Evolutionary conservation across 2,888 invertebrate species (phyloP).

Genomic region (Kuschelorhynchus macadamiae): DNA sequence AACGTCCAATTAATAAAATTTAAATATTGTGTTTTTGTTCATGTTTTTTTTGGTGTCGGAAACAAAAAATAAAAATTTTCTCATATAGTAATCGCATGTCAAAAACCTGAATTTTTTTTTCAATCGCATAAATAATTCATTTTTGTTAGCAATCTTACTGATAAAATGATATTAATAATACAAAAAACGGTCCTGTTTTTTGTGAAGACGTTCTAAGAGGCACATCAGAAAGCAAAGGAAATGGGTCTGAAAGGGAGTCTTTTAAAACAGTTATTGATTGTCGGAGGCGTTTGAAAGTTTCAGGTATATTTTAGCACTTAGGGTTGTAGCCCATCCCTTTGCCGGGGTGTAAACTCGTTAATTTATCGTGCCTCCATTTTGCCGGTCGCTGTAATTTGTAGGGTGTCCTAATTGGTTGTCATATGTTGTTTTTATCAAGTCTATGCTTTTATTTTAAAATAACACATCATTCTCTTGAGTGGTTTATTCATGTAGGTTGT

Average conservation of each 20-base stretch:
- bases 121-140: too few relatives aligned
- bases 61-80: too few relatives aligned
- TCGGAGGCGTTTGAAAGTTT: slow-evolving; percentile 7
- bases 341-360: slow-evolving; percentile 32
- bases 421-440: slow-evolving; percentile 61
- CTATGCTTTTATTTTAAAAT: slow-evolving; percentile 63
- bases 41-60: too few relatives aligned
- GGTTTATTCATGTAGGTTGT: slow-evolving; percentile 44
- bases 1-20: too few relatives aligned
- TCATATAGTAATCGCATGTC: too few relatives aligned
- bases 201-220: too few relatives aligned
- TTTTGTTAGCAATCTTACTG: too few relatives aligned
- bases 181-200: too few relatives aligned
- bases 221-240: neutral
- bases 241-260: neutral
- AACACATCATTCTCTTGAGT: slow-evolving; percentile 58
- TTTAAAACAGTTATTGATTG: slow-evolving; percentile 14
- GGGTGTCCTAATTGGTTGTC: slow-evolving; percentile 61
- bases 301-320: slow-evolving; percentile 46
- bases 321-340: slow-evolving; percentile 29
- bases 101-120: too few relatives aligned
- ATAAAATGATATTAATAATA: too few relatives aligned
- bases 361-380: slow-evolving; percentile 43
- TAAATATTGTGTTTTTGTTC: too few relatives aligned
- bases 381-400: slow-evolving; percentile 58